Conservation (phyloP, 1,140 invertebrate genomes). For the Drosophila sp. region DNA sequence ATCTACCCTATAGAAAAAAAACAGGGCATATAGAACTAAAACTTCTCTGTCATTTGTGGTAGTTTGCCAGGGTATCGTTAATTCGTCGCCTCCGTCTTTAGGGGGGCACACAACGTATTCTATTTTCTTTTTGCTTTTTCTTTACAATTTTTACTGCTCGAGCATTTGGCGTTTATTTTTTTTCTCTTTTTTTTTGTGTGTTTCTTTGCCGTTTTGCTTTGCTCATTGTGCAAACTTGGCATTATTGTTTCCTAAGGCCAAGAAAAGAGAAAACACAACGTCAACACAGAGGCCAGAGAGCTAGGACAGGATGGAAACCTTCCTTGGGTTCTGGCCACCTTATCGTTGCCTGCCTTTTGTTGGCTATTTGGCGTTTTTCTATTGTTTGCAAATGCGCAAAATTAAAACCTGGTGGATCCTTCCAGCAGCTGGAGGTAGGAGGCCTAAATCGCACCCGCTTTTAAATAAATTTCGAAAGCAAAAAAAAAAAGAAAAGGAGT, state of each 20-base stretch:
- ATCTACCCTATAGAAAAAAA: background rate
- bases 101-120: background rate
- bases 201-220: slow-evolving; percentile 50
- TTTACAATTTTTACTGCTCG: slow-evolving; percentile 79
- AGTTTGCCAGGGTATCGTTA: background rate
- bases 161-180: slow-evolving; percentile 68
- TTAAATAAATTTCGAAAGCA: slow-evolving; percentile 48
- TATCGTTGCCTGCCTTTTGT: slow-evolving; percentile 68
- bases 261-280: slow-evolving; percentile 75
- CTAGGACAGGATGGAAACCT: slow-evolving; percentile 44
- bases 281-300: slow-evolving; percentile 61
- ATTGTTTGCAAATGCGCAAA: slow-evolving; percentile 79
- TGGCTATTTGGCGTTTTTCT: slow-evolving; percentile 67
- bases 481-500: slow-evolving; percentile 29
- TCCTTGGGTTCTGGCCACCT: slow-evolving; percentile 41
- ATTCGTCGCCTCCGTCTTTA: no score
- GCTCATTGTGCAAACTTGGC: slow-evolving; percentile 80
- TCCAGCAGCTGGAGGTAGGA: background rate
- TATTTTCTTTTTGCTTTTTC: slow-evolving; percentile 43
- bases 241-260: slow-evolving; percentile 82
- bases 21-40: background rate
- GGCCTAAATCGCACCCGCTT: slow-evolving; percentile 35
- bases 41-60: background rate
- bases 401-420: slow-evolving; percentile 58
- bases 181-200: slow-evolving; percentile 28